A percentile compares a stretch with the other conserved stretches of the same genome.
These are phyloP conservation scores for Labeo catla DNA, from an alignment of 2,113 vertebrate genomes.

Conservation along the genomic window DNA sequence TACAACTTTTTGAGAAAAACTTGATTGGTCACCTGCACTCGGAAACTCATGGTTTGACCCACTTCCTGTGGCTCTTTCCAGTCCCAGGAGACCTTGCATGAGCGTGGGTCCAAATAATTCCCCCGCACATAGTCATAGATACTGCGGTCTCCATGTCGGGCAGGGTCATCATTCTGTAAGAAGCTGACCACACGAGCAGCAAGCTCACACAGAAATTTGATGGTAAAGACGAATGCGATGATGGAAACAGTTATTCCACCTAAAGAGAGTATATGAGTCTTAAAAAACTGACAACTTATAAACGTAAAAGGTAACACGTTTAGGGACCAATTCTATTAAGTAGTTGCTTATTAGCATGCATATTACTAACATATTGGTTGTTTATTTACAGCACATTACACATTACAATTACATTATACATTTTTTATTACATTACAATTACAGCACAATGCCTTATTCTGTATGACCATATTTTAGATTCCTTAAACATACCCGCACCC, in stretches of 20 bases:
- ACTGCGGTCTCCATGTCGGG: conserved; percentile 91
- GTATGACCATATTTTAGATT: not conserved
- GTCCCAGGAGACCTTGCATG: conserved; percentile 97
- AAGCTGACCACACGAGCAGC: conserved; percentile 97
- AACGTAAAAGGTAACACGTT: not conserved
- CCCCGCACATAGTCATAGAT: conserved; percentile 99
- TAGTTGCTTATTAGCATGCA: not conserved
- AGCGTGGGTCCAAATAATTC: conserved; percentile 97
- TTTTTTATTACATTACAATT: too few species aligned
- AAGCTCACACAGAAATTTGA: conserved; percentile 99
- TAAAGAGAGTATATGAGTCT: conserved; percentile 58
- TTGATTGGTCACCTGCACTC: conserved; percentile 82
- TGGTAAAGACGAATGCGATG: conserved; percentile 97
- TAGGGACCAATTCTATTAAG: not conserved
- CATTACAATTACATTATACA: too few species aligned
- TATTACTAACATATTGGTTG: not conserved
- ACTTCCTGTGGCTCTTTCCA: conserved; percentile 99
- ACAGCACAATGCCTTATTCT: not conserved
- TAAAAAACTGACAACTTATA: not conserved
- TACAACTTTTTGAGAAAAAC: not conserved
- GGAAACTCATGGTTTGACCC: conserved; percentile 98
- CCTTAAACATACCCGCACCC: not conserved
- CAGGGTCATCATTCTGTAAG: conserved; percentile 96
- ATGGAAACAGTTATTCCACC: conserved; percentile 99
- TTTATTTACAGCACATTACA: not conserved